Evolutionary conservation across 2,888 invertebrate genomes (phyloP).

Genomic region (Flabesymbios commensalis): DNA sequence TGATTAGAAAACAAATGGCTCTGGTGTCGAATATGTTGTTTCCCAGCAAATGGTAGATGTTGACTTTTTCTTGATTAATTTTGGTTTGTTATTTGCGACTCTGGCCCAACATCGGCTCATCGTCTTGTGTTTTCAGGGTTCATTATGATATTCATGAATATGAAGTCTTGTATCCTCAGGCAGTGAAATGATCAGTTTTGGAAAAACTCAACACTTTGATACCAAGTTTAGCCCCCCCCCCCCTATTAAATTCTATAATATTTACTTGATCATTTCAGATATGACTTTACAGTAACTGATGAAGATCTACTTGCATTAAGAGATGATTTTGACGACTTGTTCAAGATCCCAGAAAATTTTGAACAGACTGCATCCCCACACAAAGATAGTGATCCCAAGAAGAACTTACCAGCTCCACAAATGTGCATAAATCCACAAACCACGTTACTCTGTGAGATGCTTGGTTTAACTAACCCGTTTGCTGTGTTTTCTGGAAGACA

Average conservation of each 20-base stretch:
- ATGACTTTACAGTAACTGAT: slow-evolving; percentile 74
- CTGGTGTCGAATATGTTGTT: no score
- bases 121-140: no score
- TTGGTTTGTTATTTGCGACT: no score
- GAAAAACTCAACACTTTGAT: no score
- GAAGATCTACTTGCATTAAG: slow-evolving; percentile 74
- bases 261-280: no score
- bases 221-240: neutral
- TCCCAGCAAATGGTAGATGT: no score
- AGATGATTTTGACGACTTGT: slow-evolving; percentile 70
- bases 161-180: no score
- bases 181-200: no score
- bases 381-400: slow-evolving; percentile 21
- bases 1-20: no score
- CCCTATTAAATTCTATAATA: neutral
- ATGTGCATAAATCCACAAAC: slow-evolving; percentile 64
- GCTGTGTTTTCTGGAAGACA: slow-evolving; percentile 46
- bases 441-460: slow-evolving; percentile 62
- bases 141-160: no score
- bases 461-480: slow-evolving; percentile 79
- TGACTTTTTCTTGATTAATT: no score
- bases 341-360: slow-evolving; percentile 80
- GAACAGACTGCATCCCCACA: slow-evolving; percentile 68
- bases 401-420: slow-evolving; percentile 26
- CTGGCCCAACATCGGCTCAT: no score